Conservation (phyloP, 2,113 vertebrate genomes). For the Halichoeres trimaculatus region DNA sequence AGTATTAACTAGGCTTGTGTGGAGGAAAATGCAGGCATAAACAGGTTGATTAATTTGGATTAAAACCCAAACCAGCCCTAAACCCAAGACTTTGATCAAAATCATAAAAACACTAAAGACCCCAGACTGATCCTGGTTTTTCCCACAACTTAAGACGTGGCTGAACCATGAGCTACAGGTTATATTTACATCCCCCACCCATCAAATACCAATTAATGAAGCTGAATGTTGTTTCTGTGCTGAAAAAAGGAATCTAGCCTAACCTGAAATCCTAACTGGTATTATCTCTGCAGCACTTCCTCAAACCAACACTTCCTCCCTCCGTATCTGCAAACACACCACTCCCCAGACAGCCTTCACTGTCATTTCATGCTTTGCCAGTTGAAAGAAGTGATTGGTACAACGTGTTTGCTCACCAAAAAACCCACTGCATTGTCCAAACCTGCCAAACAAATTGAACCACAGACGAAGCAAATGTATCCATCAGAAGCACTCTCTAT, state of each 20-base stretch:
- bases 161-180: no score
- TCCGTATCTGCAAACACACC: conserved; percentile 48
- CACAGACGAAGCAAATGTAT: conserved; percentile 71
- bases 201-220: not conserved
- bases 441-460: conserved; percentile 73
- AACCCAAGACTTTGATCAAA: no score
- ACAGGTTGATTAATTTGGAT: no score
- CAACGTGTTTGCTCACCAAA: conserved; percentile 57
- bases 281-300: conserved; percentile 3
- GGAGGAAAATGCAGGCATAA: no score
- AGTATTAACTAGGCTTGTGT: no score
- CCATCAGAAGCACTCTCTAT: conserved; percentile 65
- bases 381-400: conserved; percentile 53
- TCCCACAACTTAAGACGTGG: no score
- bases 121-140: no score
- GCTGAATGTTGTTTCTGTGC: conserved; percentile 7
- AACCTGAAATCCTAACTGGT: conserved; percentile 27
- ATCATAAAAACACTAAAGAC: no score
- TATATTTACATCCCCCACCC: no score
- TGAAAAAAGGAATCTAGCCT: conserved; percentile 14
- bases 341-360: conserved; percentile 40
- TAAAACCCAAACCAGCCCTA: no score
- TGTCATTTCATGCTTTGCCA: conserved; percentile 59
- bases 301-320: not conserved
- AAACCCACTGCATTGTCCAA: conserved; percentile 45